Conservation (phyloP, 2,797 vertebrate genomes). For the Dryobates pubescens region DNA sequence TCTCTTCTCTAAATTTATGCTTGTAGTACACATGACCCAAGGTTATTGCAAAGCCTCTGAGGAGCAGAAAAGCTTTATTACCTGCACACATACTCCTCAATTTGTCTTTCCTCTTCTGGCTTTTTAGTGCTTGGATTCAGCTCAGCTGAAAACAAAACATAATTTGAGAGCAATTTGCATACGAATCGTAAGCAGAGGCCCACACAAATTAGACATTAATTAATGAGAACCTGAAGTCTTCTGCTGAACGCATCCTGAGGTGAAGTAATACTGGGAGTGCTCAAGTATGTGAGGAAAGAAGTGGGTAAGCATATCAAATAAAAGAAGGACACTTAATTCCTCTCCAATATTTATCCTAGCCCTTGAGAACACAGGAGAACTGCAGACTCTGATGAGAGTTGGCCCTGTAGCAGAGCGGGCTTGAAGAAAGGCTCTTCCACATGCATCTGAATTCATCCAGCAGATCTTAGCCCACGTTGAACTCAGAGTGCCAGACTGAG, state of each 20-base stretch:
- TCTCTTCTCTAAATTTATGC: slow-evolving; percentile 15
- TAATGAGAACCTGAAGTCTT: slow-evolving; percentile 34
- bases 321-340: background rate
- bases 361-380: background rate
- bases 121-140: background rate
- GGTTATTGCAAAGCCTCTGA: background rate
- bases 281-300: background rate
- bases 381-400: background rate
- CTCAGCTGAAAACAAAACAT: background rate
- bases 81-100: background rate
- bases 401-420: background rate
- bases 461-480: background rate
- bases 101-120: background rate
- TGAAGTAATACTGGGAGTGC: background rate
- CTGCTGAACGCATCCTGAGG: background rate
- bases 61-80: slow-evolving; percentile 29
- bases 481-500: background rate
- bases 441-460: background rate
- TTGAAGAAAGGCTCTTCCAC: background rate
- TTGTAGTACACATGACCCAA: background rate
- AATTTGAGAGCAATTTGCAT: slow-evolving; percentile 37
- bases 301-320: background rate
- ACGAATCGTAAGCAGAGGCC: slow-evolving; percentile 31
- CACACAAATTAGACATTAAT: slow-evolving; percentile 49
- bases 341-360: background rate